Base-by-base conservation (phyloP, 1,140 invertebrate species). In the Phthorimaea operculella region DNA sequence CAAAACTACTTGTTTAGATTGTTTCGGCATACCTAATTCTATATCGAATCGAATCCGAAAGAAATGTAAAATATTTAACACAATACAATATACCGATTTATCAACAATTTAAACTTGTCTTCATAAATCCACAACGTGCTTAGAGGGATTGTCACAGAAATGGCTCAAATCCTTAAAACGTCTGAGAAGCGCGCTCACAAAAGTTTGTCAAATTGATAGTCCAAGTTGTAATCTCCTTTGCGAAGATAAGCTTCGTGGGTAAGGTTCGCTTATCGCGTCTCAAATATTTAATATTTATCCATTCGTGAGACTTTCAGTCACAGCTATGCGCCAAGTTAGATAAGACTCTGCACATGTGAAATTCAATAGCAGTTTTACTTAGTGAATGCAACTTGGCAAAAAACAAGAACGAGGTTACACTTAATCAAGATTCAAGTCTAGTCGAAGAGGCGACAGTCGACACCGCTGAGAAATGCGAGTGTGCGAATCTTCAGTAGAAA, bases 191-290 rank as follows among this genome's bases (percentile, higher is more conserved):
- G 33, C 64, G 63, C 62, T 64, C 58, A 64, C 57, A 66, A 74
- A 66, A 64, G 56, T 67, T 65, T 61, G 53, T 64, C 57, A 59
- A 67, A 70, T 66, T 63, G 64, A 70, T 71, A 70, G 59, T 61
- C 61, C 59, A 75, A 79, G 65, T 76, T 79, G 66, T 74, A 75
- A 72, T 74, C 70, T 70, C 62, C 53, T 72, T 66, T 60, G 60
- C 57, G 59, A 72, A 68, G 73, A 77, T 76, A 74, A 74, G 70
- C 70, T 69, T 16, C 59, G 62, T 66, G 57, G 64, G 67, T 62
- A 56, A 55, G 61, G 62, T 65, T 72, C 62, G 62, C 62, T 66
- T 73, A 76, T 67, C 66, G 59, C 45, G 56, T 59, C 56, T 64
- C 58, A 64, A 72, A 75, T 74, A 72, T 70, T 74, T 68, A 66